Conservation (phyloP, 2,113 vertebrate species). For the Spea bombifrons region DNA sequence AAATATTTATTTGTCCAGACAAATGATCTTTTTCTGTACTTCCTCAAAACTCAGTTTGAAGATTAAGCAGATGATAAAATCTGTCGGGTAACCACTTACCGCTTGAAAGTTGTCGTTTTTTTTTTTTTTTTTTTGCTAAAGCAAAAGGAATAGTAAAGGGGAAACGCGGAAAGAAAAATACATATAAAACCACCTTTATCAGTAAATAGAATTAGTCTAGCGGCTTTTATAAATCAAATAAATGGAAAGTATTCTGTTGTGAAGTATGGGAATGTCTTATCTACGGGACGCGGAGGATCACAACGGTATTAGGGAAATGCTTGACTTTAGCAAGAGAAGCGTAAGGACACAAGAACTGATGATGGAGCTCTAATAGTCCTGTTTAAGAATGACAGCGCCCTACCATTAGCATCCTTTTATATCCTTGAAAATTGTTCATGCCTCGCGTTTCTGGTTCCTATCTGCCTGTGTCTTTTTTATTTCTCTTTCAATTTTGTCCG, state of each 20-base stretch:
- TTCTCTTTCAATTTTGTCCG: conserved; percentile 95
- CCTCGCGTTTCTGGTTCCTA: conserved; percentile 86
- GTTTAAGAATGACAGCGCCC: conserved; percentile 91
- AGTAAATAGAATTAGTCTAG: conserved; percentile 84
- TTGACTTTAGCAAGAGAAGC: conserved; percentile 83
- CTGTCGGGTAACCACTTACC: too few relatives aligned
- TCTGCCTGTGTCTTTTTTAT: conserved; percentile 84
- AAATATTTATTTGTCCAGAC: too few relatives aligned
- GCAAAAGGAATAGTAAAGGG: conserved; percentile 49
- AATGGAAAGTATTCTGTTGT: conserved; percentile 81
- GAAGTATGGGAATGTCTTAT: conserved; percentile 86
- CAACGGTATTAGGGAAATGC: conserved; percentile 82
- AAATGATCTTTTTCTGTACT: too few relatives aligned
- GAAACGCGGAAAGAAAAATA: conserved; percentile 63
- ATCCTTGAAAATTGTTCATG: conserved; percentile 89
- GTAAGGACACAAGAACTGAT: conserved; percentile 83
- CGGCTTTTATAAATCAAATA: conserved; percentile 75
- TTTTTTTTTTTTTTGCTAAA: conserved; percentile 6
- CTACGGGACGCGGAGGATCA: conserved; percentile 70
- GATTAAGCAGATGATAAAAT: too few relatives aligned
- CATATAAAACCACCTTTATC: conserved; percentile 69
- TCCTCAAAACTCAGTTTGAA: too few relatives aligned
- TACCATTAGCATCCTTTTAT: conserved; percentile 90
- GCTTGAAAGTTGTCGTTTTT: too few relatives aligned
- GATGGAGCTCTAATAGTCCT: conserved; percentile 82